Conservation (phyloP, 2,888 invertebrate species). For the Torymus tubicola region DNA sequence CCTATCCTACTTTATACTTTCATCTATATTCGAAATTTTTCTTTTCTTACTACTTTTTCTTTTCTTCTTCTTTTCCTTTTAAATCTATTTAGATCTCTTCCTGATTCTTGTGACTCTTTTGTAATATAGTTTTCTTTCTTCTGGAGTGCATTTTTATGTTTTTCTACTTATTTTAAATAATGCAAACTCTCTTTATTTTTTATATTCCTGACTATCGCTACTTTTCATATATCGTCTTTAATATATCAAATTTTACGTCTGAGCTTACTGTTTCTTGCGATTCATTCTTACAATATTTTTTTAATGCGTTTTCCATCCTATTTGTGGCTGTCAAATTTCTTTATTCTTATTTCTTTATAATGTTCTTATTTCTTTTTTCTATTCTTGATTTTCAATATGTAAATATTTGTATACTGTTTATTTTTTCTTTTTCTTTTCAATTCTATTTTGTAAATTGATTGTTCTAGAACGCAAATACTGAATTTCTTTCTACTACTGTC, state of each 20-base stretch:
- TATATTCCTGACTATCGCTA: no score
- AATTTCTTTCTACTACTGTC: conserved; percentile 38
- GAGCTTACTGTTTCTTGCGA: no score
- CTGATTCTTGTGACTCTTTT: conserved; percentile 11
- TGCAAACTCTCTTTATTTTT: no score
- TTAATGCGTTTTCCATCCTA: not conserved
- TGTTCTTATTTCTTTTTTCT: not conserved
- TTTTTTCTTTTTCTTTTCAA: conserved; percentile 8
- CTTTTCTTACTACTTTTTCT: conserved; percentile 43
- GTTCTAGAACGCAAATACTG: not conserved
- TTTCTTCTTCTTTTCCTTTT: conserved; percentile 50
- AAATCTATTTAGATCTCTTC: conserved; percentile 13
- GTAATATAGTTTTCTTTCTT: not conserved
- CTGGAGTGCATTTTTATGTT: no score
- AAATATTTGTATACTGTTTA: not conserved
- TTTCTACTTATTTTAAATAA: no score
- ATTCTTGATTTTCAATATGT: not conserved
- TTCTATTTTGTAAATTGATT: not conserved
- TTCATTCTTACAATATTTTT: not conserved
- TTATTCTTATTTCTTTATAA: not conserved
- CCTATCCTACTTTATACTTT: conserved; percentile 47
- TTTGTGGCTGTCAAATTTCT: not conserved
- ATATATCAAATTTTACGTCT: no score
- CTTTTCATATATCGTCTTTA: no score
- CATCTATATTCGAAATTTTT: conserved; percentile 53